A percentile compares a stretch with the other conserved stretches of the same genome.
Conservation (phyloP, 2,888 invertebrate genomes). For the Campoplex capitator region DNA sequence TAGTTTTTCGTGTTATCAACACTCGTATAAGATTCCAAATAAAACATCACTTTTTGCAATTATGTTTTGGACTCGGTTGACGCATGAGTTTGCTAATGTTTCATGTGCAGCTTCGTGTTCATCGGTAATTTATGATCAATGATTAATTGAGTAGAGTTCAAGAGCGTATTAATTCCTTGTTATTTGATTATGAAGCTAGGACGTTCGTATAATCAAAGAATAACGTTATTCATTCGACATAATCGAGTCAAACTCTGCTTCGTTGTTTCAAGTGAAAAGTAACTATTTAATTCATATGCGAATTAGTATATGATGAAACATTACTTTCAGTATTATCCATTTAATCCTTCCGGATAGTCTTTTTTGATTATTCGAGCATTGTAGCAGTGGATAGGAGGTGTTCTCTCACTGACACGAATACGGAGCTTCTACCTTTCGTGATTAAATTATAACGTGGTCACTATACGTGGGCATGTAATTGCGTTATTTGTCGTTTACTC, state of each 20-base stretch:
- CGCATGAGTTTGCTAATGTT: not conserved
- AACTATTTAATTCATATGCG: not conserved
- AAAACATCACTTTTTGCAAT: not conserved
- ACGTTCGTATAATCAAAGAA: not conserved
- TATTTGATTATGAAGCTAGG: not conserved
- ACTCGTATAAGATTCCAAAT: not conserved
- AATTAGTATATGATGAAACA: not conserved
- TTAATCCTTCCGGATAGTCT: not conserved
- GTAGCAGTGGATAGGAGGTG: not conserved
- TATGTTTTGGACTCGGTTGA: not conserved
- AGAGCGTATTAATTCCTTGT: not conserved
- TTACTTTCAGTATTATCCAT: not conserved
- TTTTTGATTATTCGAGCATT: not conserved
- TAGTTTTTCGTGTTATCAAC: not conserved
- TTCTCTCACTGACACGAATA: not conserved
- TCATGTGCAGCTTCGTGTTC: not conserved
- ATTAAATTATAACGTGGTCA: not conserved
- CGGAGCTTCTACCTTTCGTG: not conserved
- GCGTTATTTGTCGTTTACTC: slow-evolving; percentile 73
- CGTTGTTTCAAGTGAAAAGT: not conserved
- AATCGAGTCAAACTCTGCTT: slow-evolving; percentile 7
- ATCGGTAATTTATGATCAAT: not conserved
- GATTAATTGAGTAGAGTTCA: not conserved
- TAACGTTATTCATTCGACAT: not conserved
- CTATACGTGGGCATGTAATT: slow-evolving; percentile 74